Evolutionary conservation across 2,888 invertebrate species (phyloP), one percentile per base, ranked within the genome.

Genomic region (Salpingus planirostris): DNA sequence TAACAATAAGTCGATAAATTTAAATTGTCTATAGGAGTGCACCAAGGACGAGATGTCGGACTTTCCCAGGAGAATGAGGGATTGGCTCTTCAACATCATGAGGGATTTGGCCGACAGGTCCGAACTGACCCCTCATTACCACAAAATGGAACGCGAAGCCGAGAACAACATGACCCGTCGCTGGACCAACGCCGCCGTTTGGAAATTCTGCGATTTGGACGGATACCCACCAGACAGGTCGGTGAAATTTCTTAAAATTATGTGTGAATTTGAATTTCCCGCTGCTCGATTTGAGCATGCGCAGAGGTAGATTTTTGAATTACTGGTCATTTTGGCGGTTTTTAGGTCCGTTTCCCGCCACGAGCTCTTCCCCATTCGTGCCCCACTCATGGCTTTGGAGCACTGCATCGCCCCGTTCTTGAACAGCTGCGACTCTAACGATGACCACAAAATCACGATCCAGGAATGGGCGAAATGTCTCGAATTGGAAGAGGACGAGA

Each of bases 201-300:
- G 96, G 96, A 97, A 97, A 67, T 90, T 88, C 85, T 97, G 97
- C 64, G 95, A 97, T 64, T 76, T 97, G 37, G 96, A 96, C 66
- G 85, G 85, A 31, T 81, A 89, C 67, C 88, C 91, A 47, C 82
- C 83, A 58, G 91, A 93, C 69, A 78, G 84, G 74, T 83, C n/a
- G n/a, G n/a, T 66, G 39, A n/a, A 31, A 15, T 27, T 2, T 13
- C 12, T 21, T 26, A 27, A 24, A n/a, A n/a, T n/a, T n/a, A n/a
- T n/a, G n/a, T n/a, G n/a, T n/a, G n/a, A n/a, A n/a, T n/a, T n/a
- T n/a, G n/a, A n/a, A n/a, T n/a, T n/a, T n/a, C n/a, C n/a, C n/a
- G n/a, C n/a, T n/a, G n/a, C n/a, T n/a, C n/a, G n/a, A n/a, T n/a
- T n/a, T n/a, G n/a, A n/a, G n/a, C n/a, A n/a, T n/a, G n/a, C n/a